A percentile compares a stretch with the other conserved stretches of the same genome.
phyloP scores from a whole-genome alignment of 1,140 invertebrate genomes.

The Anthonomus grandis region DNA sequence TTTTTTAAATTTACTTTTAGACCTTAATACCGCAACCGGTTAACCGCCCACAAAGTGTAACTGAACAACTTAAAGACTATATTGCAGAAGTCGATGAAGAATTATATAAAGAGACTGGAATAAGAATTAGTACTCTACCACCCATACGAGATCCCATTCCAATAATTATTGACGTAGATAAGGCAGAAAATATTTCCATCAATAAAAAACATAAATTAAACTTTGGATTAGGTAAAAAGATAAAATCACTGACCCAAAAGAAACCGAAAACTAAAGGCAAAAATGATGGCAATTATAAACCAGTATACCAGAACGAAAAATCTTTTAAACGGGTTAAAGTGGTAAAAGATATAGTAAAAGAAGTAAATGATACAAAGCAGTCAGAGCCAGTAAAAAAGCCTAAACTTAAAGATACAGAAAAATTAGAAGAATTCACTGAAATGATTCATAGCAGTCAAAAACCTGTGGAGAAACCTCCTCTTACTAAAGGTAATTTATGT shows the following conservation, averaged over 20 bases:
- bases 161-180: constrained; percentile 46
- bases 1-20: not conserved
- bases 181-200: constrained; percentile 41
- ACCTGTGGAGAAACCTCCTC: constrained; percentile 59
- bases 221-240: constrained; percentile 31
- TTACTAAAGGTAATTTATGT: constrained; percentile 56
- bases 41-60: constrained; percentile 30
- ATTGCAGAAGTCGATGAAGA: constrained; percentile 41
- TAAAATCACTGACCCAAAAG: constrained; percentile 34
- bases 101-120: constrained; percentile 39
- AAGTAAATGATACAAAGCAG: constrained; percentile 10
- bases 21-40: not conserved
- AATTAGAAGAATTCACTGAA: constrained; percentile 47
- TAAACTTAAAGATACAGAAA: constrained; percentile 51
- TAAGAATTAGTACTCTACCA: constrained; percentile 22
- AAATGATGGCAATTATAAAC: constrained; percentile 2
- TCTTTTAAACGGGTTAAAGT: not conserved
- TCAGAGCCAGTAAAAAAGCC: constrained; percentile 7
- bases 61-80: constrained; percentile 39
- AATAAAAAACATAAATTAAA: constrained; percentile 32
- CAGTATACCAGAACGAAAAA: too few relatives aligned
- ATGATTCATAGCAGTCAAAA: constrained; percentile 67
- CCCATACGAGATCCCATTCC: constrained; percentile 27
- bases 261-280: constrained; percentile 24
- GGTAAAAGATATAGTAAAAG: not conserved